Evolutionary conservation across 2,113 vertebrate genomes (phyloP), one percentile per base, ranked within the genome.

Genomic region (Amphiprion ocellaris): DNA sequence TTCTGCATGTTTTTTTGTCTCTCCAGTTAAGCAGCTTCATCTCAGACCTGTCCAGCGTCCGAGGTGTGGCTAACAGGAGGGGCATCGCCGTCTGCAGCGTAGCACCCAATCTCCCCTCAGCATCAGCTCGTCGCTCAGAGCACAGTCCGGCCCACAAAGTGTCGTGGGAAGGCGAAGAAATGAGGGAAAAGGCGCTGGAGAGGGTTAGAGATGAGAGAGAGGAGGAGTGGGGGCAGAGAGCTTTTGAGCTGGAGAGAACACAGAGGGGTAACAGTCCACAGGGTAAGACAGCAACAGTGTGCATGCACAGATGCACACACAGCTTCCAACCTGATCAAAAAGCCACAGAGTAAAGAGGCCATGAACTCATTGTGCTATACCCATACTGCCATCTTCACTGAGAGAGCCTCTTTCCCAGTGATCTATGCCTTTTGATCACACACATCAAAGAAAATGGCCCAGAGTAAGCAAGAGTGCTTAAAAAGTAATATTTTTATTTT

Each of bases 71-170:
- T 0, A 95, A 94, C 0, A 95, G 97, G 72, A 94, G 96, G 14
- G 97, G 97, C 0, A 95, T 99, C n/a, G 97, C 97, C 0, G 97
- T 99, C 74, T 99, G 98, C 92, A 99, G 98, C 0, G 98, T 99
- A 82, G 97, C 97, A 5, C 97, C 98, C 73, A 99, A 99, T 80
- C 92, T 98, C 26, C 97, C 97, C 0, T 88, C 95, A 0, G 88
- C 96, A 33, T 96, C 96, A 0, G 94, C 96, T 4, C 95, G 95
- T 75, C 96, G 92, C 26, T 94, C 96, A 0, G 95, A 97, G 71
- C 96, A 95, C 9, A 97, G 96, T 52, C 96, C 97, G 23, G 94
- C 96, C 87, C 94, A 96, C 85, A 98, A 99, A 71, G 96, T 96
- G 14, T 96, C 96, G 0, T 99, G 98, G 98, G 97, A 98, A 37